Evolutionary conservation across 2,797 vertebrate genomes (phyloP).

Genomic region (Onychomys arenicola): DNA sequence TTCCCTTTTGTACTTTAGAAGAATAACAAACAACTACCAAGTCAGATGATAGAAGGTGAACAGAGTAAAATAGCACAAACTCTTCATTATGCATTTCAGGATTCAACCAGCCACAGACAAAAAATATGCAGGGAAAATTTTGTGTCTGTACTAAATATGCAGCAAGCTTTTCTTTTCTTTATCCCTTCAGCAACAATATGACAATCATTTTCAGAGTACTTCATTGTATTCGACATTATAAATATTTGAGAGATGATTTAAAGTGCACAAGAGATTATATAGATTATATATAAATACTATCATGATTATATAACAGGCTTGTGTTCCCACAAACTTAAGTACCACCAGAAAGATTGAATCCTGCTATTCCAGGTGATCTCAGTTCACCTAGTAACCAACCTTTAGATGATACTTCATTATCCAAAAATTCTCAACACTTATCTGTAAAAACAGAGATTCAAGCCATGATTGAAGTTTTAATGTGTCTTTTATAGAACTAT

Average conservation of each 20-base stretch:
- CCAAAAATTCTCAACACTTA: background rate
- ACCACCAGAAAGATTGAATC: background rate
- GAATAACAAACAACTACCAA: background rate
- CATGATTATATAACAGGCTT: background rate
- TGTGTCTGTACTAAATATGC: background rate
- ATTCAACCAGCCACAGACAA: background rate
- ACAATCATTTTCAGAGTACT: background rate
- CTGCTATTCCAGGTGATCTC: accelerated
- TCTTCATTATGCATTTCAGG: background rate
- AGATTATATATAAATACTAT: background rate
- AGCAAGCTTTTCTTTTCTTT: background rate
- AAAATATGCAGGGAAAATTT: background rate
- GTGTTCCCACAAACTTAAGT: background rate
- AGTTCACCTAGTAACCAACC: background rate
- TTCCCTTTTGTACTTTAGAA: background rate
- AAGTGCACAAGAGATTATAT: background rate
- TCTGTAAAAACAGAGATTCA: background rate
- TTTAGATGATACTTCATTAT: background rate
- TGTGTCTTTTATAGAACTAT: background rate
- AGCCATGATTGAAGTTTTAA: background rate
- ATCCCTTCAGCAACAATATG: background rate
- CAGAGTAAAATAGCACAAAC: background rate
- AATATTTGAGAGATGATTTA: background rate
- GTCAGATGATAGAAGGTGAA: background rate
- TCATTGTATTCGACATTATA: background rate